Conservation (phyloP, 2,888 invertebrate genomes). For the Tetragnatha montana region DNA sequence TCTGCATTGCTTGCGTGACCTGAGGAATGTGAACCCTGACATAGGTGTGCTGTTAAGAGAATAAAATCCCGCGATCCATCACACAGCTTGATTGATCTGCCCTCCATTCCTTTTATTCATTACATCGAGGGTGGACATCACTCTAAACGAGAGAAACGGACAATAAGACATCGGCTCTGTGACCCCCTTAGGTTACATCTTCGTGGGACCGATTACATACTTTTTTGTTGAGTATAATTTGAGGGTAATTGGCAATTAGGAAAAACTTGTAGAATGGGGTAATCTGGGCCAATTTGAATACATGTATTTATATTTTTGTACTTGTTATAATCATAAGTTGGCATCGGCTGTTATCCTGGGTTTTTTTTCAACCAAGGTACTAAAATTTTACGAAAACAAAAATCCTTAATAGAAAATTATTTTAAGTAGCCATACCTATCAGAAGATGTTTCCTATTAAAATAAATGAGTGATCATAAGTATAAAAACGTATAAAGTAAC, state of each 20-base stretch:
- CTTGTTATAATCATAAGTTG: too few relatives aligned
- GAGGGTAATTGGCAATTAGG: not conserved
- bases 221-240: not conserved
- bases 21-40: not conserved
- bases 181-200: not conserved
- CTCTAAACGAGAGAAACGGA: not conserved
- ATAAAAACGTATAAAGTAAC: too few relatives aligned
- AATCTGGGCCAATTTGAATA: too few relatives aligned
- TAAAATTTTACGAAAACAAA: too few relatives aligned
- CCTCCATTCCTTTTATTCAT: not conserved
- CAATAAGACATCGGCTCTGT: not conserved
- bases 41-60: not conserved
- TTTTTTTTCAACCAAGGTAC: too few relatives aligned
- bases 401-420: too few relatives aligned
- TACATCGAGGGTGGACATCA: not conserved
- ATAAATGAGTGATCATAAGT: too few relatives aligned
- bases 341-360: too few relatives aligned
- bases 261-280: too few relatives aligned
- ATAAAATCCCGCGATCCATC: not conserved
- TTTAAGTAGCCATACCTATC: too few relatives aligned
- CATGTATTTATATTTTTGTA: too few relatives aligned
- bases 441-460: too few relatives aligned
- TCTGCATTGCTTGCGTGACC: not conserved
- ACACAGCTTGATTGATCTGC: not conserved
- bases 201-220: not conserved